Conservation (phyloP, 2,888 invertebrate species). For the Phortica magna region DNA sequence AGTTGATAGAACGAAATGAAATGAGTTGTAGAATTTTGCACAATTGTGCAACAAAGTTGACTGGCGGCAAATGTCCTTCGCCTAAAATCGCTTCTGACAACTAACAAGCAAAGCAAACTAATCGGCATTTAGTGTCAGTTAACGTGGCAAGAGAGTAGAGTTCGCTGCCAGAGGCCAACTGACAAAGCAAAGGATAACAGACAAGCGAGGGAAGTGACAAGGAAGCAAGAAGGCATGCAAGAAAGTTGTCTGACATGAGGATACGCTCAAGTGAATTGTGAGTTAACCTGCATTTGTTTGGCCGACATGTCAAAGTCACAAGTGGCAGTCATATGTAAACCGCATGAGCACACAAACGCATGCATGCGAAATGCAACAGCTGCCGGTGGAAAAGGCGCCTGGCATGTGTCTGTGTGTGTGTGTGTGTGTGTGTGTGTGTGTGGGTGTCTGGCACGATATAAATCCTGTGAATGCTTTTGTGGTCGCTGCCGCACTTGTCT, state of each 20-base stretch:
- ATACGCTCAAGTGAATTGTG: slow-evolving; percentile 23
- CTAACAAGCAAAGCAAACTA: slow-evolving; percentile 46
- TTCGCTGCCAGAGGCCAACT: not conserved
- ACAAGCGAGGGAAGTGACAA: not conserved
- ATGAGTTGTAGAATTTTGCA: slow-evolving; percentile 16
- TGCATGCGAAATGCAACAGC: slow-evolving; percentile 45
- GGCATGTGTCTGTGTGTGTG: slow-evolving; percentile 42
- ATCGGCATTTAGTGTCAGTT: slow-evolving; percentile 52
- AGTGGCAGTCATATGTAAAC: slow-evolving; percentile 23
- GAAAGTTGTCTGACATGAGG: not conserved
- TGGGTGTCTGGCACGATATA: not conserved
- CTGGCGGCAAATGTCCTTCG: slow-evolving; percentile 13
- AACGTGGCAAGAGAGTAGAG: slow-evolving; percentile 2
- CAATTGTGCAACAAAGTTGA: not conserved
- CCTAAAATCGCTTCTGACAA: slow-evolving; percentile 13
- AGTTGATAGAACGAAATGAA: not conserved
- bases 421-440: slow-evolving; percentile 49
- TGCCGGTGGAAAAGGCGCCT: slow-evolving; percentile 29
- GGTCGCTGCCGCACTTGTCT: not conserved
- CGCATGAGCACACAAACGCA: slow-evolving; percentile 13
- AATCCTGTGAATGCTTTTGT: slow-evolving; percentile 5
- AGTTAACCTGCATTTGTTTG: not conserved
- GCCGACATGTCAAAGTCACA: slow-evolving; percentile 21
- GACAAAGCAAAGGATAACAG: not conserved
- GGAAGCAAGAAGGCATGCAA: too few relatives aligned